Percentiles rank a stretch among this genome's conserved stretches.
Conservation (phyloP, 2,797 vertebrate species). For the Cyprinella venusta region DNA sequence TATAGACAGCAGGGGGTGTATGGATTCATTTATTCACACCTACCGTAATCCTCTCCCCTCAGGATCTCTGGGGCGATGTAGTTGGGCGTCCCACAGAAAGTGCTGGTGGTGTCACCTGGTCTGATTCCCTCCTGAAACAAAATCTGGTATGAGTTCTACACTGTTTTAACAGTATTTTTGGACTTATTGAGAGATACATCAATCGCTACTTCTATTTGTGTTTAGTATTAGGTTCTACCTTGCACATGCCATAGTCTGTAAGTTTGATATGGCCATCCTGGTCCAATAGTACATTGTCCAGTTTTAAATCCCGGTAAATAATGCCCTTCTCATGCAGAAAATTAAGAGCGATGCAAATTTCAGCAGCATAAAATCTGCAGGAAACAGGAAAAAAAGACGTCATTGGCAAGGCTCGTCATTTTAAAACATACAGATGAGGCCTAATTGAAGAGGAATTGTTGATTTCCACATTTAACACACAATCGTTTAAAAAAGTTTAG, state of each 20-base stretch:
- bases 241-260: conserved; percentile 99
- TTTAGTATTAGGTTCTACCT: conserved; percentile 32
- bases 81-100: conserved; percentile 97
- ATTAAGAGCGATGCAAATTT: conserved; percentile 97
- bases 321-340: conserved; percentile 97
- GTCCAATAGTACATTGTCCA: conserved; percentile 96
- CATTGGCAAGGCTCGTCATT: neutral
- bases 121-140: conserved; percentile 90
- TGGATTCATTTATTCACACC: conserved; percentile 59
- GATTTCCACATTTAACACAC: neutral
- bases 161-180: neutral
- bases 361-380: conserved; percentile 95
- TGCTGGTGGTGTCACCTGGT: conserved; percentile 97
- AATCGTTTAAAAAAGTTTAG: neutral
- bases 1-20: neutral
- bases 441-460: neutral
- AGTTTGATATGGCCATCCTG: conserved; percentile 97
- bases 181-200: neutral
- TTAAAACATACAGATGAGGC: neutral
- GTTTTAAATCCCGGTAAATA: conserved; percentile 96
- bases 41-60: conserved; percentile 96
- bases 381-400: neutral
- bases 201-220: neutral
- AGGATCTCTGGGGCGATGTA: conserved; percentile 98
- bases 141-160: neutral